phyloP scores from a whole-genome alignment of 2,113 vertebrate species.

The Gambusia affinis region DNA sequence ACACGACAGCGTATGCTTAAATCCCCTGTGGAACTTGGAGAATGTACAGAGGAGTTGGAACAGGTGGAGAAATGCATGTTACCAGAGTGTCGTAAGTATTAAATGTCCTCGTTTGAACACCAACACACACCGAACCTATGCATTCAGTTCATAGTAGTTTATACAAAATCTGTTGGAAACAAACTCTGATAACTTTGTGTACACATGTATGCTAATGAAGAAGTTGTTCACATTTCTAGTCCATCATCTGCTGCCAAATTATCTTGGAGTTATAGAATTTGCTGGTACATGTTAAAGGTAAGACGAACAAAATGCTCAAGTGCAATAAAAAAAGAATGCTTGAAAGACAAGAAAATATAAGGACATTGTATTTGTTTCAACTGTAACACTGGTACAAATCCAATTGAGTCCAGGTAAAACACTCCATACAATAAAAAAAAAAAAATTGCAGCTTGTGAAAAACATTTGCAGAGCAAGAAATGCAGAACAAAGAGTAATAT shows the following conservation, averaged over 20 bases:
- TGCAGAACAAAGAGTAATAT: too few species aligned
- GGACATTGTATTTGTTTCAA: too few species aligned
- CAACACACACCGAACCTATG: slow-evolving; percentile 10
- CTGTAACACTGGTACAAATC: too few species aligned
- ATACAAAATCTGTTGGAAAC: slow-evolving; percentile 7
- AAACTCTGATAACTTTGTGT: slow-evolving; percentile 1
- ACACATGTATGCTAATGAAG: background rate
- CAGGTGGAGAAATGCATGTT: slow-evolving; percentile 98
- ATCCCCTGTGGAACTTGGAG: slow-evolving; percentile 94
- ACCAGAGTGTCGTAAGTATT: slow-evolving; percentile 94
- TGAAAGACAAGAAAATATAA: too few species aligned
- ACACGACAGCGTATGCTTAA: slow-evolving; percentile 92
- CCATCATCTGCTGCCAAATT: background rate
- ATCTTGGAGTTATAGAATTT: background rate
- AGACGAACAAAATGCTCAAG: too few species aligned
- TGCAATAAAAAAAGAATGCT: too few species aligned
- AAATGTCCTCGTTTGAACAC: background rate
- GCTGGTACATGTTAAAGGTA: background rate
- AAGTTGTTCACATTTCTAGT: background rate
- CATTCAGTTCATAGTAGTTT: slow-evolving; percentile 13
- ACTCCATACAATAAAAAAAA: too few species aligned
- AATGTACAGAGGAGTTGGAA: slow-evolving; percentile 95
- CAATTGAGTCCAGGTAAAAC: too few species aligned
- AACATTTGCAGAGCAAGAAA: too few species aligned
- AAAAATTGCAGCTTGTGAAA: too few species aligned